Conservation (phyloP, 1,140 invertebrate genomes). For the Aleiodes sp. region DNA sequence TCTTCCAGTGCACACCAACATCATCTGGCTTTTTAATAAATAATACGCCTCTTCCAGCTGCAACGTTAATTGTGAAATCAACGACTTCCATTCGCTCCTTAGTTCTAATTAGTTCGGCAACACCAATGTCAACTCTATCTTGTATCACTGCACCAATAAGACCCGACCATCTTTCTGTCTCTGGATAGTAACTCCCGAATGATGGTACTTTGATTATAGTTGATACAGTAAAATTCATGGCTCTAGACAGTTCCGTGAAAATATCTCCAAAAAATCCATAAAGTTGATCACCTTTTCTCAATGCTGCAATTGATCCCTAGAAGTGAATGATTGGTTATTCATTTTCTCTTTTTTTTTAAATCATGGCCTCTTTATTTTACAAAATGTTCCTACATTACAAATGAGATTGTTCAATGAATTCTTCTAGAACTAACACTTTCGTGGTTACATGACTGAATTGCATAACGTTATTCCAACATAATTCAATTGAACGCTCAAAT, state of each 20-base stretch:
- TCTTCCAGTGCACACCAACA: constrained; percentile 42
- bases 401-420: too few species aligned
- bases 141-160: constrained; percentile 42
- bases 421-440: too few species aligned
- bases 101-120: constrained; percentile 47
- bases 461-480: too few species aligned
- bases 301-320: too few species aligned
- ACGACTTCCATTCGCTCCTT: constrained; percentile 38
- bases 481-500: too few species aligned
- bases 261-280: constrained; percentile 35
- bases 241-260: constrained; percentile 41
- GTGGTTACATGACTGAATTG: too few species aligned
- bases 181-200: constrained; percentile 40
- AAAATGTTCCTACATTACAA: too few species aligned
- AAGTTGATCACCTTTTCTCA: constrained; percentile 24
- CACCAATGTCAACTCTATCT: constrained; percentile 42
- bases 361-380: too few species aligned
- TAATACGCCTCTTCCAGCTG: constrained; percentile 39
- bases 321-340: too few species aligned
- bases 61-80: constrained; percentile 49
- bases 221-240: constrained; percentile 45
- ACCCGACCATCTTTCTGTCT: constrained; percentile 45
- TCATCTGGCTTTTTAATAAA: constrained; percentile 41
- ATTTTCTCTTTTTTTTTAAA: too few species aligned
- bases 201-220: not conserved